Conservation (phyloP, 2,797 vertebrate genomes). For the Crocidura indochinensis region DNA sequence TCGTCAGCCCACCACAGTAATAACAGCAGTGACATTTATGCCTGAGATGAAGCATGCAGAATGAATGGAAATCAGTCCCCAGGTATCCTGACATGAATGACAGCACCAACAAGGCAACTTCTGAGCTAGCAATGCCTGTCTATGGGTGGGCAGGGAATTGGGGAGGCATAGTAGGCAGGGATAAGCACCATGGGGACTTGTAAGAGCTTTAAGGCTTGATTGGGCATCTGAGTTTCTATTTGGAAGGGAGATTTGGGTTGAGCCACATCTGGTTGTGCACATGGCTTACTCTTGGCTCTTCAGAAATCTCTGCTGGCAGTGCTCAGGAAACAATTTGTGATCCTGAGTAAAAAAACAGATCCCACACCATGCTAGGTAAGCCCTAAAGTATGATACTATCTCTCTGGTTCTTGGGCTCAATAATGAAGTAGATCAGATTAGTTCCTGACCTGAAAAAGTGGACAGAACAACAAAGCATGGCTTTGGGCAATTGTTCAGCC, state of each 20-base stretch:
- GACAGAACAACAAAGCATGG: neutral
- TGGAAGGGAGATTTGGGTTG: no score
- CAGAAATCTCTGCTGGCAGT: no score
- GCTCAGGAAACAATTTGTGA: no score
- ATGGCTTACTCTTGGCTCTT: no score
- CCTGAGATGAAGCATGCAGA: slow-evolving; percentile 58
- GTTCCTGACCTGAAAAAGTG: neutral
- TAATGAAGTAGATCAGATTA: neutral
- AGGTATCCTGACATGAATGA: slow-evolving; percentile 34
- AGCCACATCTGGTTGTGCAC: no score
- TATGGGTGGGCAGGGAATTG: rapidly evolving
- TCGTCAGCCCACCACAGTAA: slow-evolving; percentile 60
- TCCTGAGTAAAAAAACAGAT: no score
- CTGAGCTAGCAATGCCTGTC: slow-evolving; percentile 18
- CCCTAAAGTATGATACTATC: no score
- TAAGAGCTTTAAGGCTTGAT: no score
- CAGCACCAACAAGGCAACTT: slow-evolving; percentile 43
- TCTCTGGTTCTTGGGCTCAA: neutral
- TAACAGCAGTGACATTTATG: slow-evolving; percentile 76
- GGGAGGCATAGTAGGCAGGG: neutral
- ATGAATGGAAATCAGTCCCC: slow-evolving; percentile 63
- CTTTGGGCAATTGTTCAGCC: neutral
- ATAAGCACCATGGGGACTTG: neutral
- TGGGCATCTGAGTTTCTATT: no score
- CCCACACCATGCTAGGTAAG: no score